Percentiles rank a stretch among this genome's conserved stretches.
Evolutionary conservation across 30 jellyfish, hydroid and myxozoan genomes (phyloP).

Genomic region (Aurelia coerulea): DNA sequence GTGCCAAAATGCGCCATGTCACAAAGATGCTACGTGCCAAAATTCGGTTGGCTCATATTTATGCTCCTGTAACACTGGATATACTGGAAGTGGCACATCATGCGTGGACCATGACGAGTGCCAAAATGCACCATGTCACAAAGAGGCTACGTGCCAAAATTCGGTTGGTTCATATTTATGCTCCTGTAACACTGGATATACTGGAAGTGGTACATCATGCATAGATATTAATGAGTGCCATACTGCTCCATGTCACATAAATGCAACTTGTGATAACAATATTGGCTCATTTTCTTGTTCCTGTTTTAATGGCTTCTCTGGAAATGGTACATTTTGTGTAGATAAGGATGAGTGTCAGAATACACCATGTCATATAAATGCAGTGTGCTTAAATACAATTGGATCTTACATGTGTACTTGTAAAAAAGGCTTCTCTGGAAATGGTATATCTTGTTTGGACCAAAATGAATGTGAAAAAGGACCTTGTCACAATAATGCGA

Average conservation of each 20-base stretch:
- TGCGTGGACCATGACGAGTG: no score
- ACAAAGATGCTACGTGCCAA: no score
- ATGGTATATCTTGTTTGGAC: constrained; percentile 44
- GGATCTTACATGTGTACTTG: constrained; percentile 17
- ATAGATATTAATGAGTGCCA: neutral
- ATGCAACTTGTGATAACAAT: constrained; percentile 9
- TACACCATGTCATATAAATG: neutral
- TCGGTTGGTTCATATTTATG: neutral
- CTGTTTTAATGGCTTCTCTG: constrained; percentile 5
- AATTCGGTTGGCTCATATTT: no score
- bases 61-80: no score
- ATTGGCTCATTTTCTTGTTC: constrained; percentile 7
- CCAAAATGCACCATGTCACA: no score
- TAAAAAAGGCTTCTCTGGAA: constrained; percentile 39
- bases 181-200: no score
- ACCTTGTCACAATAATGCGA: neutral
- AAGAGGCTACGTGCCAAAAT: constrained; percentile 11
- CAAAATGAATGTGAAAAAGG: constrained; percentile 36
- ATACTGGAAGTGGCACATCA: no score
- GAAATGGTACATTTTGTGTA: neutral
- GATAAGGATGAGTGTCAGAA: neutral
- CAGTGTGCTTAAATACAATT: neutral
- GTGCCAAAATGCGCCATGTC: no score
- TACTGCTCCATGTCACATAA: neutral
- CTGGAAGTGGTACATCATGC: constrained; percentile 49